Base-by-base conservation (phyloP, 2,797 vertebrate species). In the Kryptopterus vitreolus region DNA sequence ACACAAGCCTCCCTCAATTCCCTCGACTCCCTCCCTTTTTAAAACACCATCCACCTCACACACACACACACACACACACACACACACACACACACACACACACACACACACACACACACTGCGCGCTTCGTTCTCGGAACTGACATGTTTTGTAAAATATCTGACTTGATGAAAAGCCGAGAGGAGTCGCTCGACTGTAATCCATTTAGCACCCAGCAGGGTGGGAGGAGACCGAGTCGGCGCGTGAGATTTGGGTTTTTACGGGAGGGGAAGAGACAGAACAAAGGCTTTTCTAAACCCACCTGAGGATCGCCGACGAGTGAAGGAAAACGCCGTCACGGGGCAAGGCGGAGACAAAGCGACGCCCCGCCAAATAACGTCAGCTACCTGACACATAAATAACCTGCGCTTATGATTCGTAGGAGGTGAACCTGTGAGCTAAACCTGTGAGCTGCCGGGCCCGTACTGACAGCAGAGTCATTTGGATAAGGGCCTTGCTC, bases 131-230 rank as follows among this genome's bases (percentile, higher is more conserved):
- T n/a, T n/a, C n/a, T n/a, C n/a, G n/a, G n/a, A 86, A 82, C 80
- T 69, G 78, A 35, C 63, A 84, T 74, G 20, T 72, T 68, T 72
- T 81, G 59, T 71, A 16, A 74, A 68, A 71, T 35, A 63, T 76
- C 80, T 55, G 80, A 85, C 81, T 77, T n/a, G 77, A 73, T 72
- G 57, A 84, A 79, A 82, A 78, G 55, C 75, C 11, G 68, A 50
- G 48, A 63, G 75, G 68, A 73, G 76, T 62, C 13, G 31, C 12
- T 59, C 66, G 38, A 77, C 62, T 74, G 63, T 76, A 80, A 83
- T 85, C 81, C 86, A 80, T 87, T 86, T 89, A 89, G 87, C 72
- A 86, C 87, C 87, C 88, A 83, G 85, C 81, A 86, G 88, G 88
- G 90, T 88, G 90, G 84, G 85, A 86, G 86, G 81, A 74, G 77